Base-by-base conservation (phyloP, 2,113 vertebrate genomes). In the Gracilinanus agilis region DNA sequence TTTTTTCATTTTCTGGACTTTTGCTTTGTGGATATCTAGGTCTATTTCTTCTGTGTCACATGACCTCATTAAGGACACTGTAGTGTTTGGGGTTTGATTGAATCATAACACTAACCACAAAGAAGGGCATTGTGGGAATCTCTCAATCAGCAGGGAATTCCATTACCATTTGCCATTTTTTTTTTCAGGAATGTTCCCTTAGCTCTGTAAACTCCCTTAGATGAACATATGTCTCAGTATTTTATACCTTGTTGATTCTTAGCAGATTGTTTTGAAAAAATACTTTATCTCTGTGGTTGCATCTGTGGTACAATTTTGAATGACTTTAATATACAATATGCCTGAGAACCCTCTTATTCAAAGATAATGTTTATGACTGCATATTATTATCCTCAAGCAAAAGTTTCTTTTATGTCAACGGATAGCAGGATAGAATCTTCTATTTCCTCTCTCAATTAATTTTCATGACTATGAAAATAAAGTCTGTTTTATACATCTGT, bases 1-100 rank as follows among this genome's bases (percentile, higher is more conserved):
- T 75, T 61, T 93, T 58, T n/a, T 83, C 53, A 67, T 49, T 93
- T 34, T 92, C 67, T 83, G 67, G 19, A 61, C 34, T 8, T 93
- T 90, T 40, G 0, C 0, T 44, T 75, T 90, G 19, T 89, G 90
- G 27, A 92, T 83, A 83, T 2, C n/a, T 23, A 40, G 67, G n/a
- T 40, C 67, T 83, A 21, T 4, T 34, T 75, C n/a, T 83, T 40
- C 67, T 83, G 16, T 83, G 67, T 83, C 67, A 83, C 19, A 40
- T 83, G 34, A 83, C 40, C n/a, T 83, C 67, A 40, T 2, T 23
- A 6, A 83, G 29, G 4, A 83, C n/a, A 5, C 67, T 83, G 19
- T 83, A 83, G 6, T 83, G 7, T 19, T 83, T 83, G n/a, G 19
- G 21, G 67, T 83, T 40, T 40, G 5, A 40, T 83, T 16, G 6